Evolutionary conservation across 2,113 vertebrate genomes (phyloP).

Genomic region (Piaya cayana): DNA sequence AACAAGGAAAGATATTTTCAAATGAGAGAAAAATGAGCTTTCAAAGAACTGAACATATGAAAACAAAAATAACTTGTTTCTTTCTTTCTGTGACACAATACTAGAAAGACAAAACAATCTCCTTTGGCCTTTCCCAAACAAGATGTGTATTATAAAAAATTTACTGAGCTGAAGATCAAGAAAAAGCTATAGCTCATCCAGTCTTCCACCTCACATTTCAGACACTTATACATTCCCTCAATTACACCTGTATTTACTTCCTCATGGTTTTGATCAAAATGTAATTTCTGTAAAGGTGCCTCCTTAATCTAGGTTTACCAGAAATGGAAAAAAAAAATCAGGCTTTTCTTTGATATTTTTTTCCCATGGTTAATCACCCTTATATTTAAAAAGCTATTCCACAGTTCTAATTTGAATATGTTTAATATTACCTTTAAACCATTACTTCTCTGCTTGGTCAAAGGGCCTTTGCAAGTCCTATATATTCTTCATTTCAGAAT

Average conservation of each 20-base stretch:
- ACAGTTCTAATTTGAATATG: background rate
- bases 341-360: background rate
- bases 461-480: background rate
- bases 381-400: background rate
- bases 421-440: background rate
- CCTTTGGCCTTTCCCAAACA: background rate
- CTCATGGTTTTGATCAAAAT: background rate
- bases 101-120: background rate
- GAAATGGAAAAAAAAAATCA: background rate
- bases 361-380: background rate
- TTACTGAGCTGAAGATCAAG: background rate
- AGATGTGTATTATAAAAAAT: background rate
- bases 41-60: conserved; percentile 29
- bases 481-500: background rate
- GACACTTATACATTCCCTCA: background rate
- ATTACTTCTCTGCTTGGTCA: background rate
- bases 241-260: background rate
- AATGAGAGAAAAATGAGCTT: background rate
- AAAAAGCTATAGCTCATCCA: background rate
- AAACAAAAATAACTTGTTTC: background rate
- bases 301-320: background rate
- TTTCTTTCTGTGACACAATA: conserved; percentile 5
- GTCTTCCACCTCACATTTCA: background rate
- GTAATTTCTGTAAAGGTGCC: background rate
- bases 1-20: conserved; percentile 21